Base-by-base conservation (phyloP, 2,113 vertebrate species). In the Morphnarchus princeps region DNA sequence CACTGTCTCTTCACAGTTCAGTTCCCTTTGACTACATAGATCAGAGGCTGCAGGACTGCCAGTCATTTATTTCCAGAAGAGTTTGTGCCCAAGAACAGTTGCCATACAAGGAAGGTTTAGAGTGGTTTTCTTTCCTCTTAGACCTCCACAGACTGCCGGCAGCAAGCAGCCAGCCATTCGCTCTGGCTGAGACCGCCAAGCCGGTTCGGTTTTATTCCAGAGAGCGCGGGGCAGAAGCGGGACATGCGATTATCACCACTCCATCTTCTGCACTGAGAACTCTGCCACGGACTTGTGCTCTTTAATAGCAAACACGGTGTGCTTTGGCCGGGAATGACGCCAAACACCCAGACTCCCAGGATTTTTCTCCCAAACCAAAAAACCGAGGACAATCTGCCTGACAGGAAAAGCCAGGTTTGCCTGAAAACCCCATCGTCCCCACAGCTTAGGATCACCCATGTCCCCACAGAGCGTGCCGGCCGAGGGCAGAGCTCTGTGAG, bases 231-330 rank as follows among this genome's bases (percentile, higher is more conserved):
- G 43, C 13, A 29, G 12, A 10, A 18, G 24, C 6, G 4, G 57
- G 36, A 7, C 3, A 0, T 0, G 10, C 2, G 0, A 3, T 3
- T 10, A 8, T 2, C 22, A 18, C 55, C 31, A 1, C 26, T 17
- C 34, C 21, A 1, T 8, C 6, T 11, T 10, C 42, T 3, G 5
- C 34, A 5, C 1, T 2, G 50, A 31, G 43, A 1, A 1, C 38
- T 17, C 32, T 7, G 58, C 79, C 26, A 4, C 3, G 32, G 42
- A 15, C 29, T 1, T 3, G 32, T 4, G 58, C n/a, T 18, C n/a
- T 21, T 10, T 3, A 4, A 13, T 0, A 10, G 4, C 54, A 1
- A 22, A 18, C 19, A 8, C 24, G 0, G 19, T 1, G 7, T 2
- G 12, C 5, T 21, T 2, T 0, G 42, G 36, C 29, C 2, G 4